Base-by-base conservation (phyloP, 2,888 invertebrate species). In the Galerucella pusilla region DNA sequence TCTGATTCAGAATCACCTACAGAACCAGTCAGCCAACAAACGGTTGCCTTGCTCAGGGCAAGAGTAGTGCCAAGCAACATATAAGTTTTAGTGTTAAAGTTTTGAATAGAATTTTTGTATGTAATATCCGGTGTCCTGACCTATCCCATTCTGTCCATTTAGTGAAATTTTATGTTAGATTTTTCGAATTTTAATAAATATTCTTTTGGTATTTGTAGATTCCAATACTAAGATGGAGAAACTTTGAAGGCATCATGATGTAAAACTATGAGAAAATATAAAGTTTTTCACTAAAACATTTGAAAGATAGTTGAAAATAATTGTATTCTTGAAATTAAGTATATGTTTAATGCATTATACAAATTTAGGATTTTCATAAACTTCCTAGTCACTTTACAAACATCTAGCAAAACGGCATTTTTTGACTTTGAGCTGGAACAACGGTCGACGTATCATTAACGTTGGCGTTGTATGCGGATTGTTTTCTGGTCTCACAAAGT, bases 1-100 rank as follows among this genome's bases (percentile, higher is more conserved):
- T 89, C 89, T n/a, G 89, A 89, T 80, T 89, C 89, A 2, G 89
- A 89, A 81, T 89, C 89, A 7, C 90, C 90, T 2, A 89, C 90
- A 12, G 90, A 90, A 80, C 90, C 90, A 2, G 87, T 88, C 16
- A 88, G 87, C 75, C 88, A 88, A 80, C 88, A 88, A 80, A 88
- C 88, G 14, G 86, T 88, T 67, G 82, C 82, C 63, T 81, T 84
- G 82, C 83, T 88, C 75, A 84, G 88, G 73, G 87, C 87, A 64
- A 86, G 87, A 81, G 87, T 88, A 72, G 87, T 88, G 83, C 87
- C 88, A 82, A 86, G 84, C 75, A 84, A 86, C 79, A 83, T 81
- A 54, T 83, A 81, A 79, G 52, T 49, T 28, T 45, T 42, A 60
- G 16, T n/a, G n/a, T 45, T 59, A 25, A 67, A 67, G 14, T 67